Percentiles rank a stretch among this genome's conserved stretches.
phyloP scores from a whole-genome alignment of 2,888 invertebrate genomes.

The Iselma pallidipennis region DNA sequence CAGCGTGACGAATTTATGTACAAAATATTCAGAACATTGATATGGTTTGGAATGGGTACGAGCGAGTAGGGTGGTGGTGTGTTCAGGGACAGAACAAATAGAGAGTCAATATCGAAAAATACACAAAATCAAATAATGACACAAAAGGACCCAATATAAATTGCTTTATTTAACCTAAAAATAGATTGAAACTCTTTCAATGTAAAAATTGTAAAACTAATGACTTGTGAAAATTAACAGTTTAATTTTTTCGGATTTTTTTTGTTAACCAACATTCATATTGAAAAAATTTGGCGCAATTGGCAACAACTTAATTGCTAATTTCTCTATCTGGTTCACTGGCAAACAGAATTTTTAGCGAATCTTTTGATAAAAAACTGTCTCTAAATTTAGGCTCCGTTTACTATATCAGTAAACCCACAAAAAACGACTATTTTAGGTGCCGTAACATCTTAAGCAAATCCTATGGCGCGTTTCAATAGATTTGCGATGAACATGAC shows the following conservation, averaged over 20 bases:
- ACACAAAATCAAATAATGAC: no score
- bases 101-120: background rate
- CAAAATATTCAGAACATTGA: background rate
- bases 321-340: no score
- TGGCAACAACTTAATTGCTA: no score
- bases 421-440: background rate
- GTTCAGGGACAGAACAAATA: background rate
- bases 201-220: background rate
- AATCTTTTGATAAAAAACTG: no score
- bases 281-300: no score
- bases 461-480: background rate
- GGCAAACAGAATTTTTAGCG: no score
- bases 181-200: background rate
- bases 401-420: background rate
- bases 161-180: background rate
- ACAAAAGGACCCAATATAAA: background rate
- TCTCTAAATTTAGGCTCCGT: background rate
- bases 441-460: conserved; percentile 15
- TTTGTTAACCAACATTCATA: no score
- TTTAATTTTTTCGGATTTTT: background rate
- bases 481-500: no score
- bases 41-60: no score
- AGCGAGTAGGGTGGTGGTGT: background rate
- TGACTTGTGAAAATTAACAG: background rate
- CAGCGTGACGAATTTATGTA: conserved; percentile 6